A percentile compares a stretch with the other conserved stretches of the same genome.
Conservation (phyloP, 2,888 invertebrate species). For the Catocala fraxini region DNA sequence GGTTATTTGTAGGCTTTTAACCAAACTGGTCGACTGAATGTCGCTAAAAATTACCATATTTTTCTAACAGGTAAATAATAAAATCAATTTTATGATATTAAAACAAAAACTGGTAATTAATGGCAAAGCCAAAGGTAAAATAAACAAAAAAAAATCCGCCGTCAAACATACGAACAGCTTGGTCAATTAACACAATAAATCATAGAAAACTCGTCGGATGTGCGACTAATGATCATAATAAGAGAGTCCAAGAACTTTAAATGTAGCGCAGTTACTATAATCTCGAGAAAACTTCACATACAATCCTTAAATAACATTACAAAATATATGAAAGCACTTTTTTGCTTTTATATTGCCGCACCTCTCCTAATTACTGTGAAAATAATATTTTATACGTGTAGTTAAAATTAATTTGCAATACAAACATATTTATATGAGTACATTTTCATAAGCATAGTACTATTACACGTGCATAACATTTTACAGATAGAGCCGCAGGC, state of each 20-base stretch:
- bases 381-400: background rate
- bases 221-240: constrained; percentile 42
- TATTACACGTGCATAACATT: too few species aligned
- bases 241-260: constrained; percentile 56
- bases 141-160: constrained; percentile 7
- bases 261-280: constrained; percentile 54
- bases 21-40: background rate
- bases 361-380: background rate
- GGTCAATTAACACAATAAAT: constrained; percentile 31
- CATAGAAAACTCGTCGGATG: constrained; percentile 23
- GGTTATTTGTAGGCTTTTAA: background rate
- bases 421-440: too few species aligned
- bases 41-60: background rate
- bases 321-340: too few species aligned
- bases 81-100: too few species aligned
- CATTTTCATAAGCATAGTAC: too few species aligned
- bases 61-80: background rate
- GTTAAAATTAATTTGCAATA: too few species aligned
- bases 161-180: background rate
- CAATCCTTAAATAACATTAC: too few species aligned
- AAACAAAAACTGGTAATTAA: background rate
- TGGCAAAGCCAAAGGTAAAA: constrained; percentile 24
- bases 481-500: too few species aligned
- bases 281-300: constrained; percentile 34
- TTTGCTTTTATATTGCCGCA: too few species aligned